These are phyloP conservation scores for Agrotis puta DNA, from an alignment of 2,888 invertebrate species.

Conservation along the genomic window DNA sequence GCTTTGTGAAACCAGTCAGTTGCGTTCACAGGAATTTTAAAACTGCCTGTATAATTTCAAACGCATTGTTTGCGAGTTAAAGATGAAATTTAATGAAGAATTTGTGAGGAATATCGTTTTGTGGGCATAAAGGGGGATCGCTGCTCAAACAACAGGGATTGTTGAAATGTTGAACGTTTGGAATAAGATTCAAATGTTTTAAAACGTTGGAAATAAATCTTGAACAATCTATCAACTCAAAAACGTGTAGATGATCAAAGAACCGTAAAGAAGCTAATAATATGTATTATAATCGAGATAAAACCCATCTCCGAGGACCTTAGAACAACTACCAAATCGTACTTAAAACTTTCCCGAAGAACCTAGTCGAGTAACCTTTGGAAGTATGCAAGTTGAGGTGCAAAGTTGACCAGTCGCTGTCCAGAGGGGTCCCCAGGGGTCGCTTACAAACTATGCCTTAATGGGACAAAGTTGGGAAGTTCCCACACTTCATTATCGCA, in stretches of 20 bases:
- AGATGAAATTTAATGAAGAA: slow-evolving; percentile 63
- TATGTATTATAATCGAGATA: slow-evolving; percentile 20
- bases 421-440: slow-evolving; percentile 60
- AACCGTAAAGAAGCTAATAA: slow-evolving; percentile 11
- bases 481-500: slow-evolving; percentile 72
- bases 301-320: slow-evolving; percentile 19
- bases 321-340: slow-evolving; percentile 41
- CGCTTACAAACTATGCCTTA: slow-evolving; percentile 71
- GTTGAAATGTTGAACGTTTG: slow-evolving; percentile 21
- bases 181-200: slow-evolving; percentile 7
- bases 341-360: slow-evolving; percentile 54
- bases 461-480: slow-evolving; percentile 71
- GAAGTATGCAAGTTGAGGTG: slow-evolving; percentile 59
- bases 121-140: slow-evolving; percentile 47
- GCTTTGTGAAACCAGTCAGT: slow-evolving; percentile 70
- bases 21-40: slow-evolving; percentile 69
- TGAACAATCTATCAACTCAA: not conserved
- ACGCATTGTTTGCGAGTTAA: slow-evolving; percentile 62
- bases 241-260: not conserved
- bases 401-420: slow-evolving; percentile 49
- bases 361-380: slow-evolving; percentile 43
- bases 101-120: slow-evolving; percentile 47
- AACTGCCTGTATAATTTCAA: slow-evolving; percentile 66
- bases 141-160: slow-evolving; percentile 6
- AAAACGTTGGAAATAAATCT: not conserved